Evolutionary conservation across 2,888 invertebrate genomes (phyloP), one percentile per base, ranked within the genome.

Genomic region (Temnothorax rugatulus): DNA sequence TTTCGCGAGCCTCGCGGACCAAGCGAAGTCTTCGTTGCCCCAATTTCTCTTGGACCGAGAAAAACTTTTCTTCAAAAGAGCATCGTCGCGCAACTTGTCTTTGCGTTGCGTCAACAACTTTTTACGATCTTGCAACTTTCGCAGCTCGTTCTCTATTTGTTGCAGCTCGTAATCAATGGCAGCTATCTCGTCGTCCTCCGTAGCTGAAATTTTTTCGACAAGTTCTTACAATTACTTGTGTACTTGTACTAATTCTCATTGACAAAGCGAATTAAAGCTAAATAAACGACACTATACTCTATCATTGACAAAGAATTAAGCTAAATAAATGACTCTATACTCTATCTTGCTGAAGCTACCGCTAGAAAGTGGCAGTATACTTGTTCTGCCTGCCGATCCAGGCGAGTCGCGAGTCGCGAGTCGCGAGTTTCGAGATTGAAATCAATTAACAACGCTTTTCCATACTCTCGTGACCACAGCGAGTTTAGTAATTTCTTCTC

Each of bases 1-100:
- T 57, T 95, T 95, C 61, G 95, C 93, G 1, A 98, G 95, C 87
- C 96, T 95, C 9, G 95, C 93, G 0, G 97, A 97, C 98, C 98
- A 99, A 29, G 96, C 94, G 91, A 97, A 98, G 89, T 96, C 96
- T 63, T 92, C 91, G 0, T 88, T 90, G 4, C 91, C 84, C 95
- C 95, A 95, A 85, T 94, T 90, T 47, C 90, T 93, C 11, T 92
- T 93, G 0, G 94, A 93, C 4, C 93, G 71, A 0, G 90, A 90
- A 0, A 94, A 87, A 83, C 94, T 94, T 59, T 94, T 94, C 50
- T 93, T 93, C 0, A 94, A 81, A 8, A 95, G 88, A 0, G 90
- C 93, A 50, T 93, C 85, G 50, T 95, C 94, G 4, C 89, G 90
- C n/a, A 95, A 84, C 81, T 94, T 94, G 52, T 94, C 92, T 74